Evolutionary conservation across 2,888 invertebrate genomes (phyloP).

Genomic region (Diplazon laetatorius): DNA sequence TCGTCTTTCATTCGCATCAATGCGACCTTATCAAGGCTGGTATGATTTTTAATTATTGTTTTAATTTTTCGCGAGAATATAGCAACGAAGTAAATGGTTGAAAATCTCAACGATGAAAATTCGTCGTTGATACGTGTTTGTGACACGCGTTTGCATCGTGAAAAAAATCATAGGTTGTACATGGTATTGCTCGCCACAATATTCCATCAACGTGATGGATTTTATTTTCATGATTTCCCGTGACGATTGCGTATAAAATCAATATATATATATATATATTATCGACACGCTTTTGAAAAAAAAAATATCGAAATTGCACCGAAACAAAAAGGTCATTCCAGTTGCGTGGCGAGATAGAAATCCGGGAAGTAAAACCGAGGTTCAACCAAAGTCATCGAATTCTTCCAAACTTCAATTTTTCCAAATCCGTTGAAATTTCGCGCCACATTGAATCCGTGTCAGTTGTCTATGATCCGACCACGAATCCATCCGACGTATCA

Average conservation of each 20-base stretch:
- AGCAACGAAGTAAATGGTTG: constrained; percentile 7
- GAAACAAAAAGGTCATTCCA: no score
- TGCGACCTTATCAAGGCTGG: constrained; percentile 60
- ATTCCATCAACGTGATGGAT: background rate
- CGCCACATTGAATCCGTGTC: no score
- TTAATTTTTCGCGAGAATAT: constrained; percentile 5
- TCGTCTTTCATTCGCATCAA: constrained; percentile 28
- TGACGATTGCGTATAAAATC: background rate
- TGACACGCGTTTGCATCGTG: background rate
- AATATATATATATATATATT: background rate
- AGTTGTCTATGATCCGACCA: background rate
- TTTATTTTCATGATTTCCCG: background rate
- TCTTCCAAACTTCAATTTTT: no score
- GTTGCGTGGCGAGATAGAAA: no score
- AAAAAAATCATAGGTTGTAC: background rate
- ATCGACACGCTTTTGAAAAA: background rate
- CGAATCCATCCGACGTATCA: background rate
- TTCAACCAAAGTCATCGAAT: no score
- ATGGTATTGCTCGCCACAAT: background rate
- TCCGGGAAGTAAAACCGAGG: no score
- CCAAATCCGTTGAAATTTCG: no score
- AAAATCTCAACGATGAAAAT: constrained; percentile 24
- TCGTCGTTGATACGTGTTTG: constrained; percentile 7
- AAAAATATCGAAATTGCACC: background rate
- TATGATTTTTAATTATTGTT: constrained; percentile 59